Evolutionary conservation across 2,888 invertebrate species (phyloP), one percentile per base, ranked within the genome.

Genomic region (Piscicola geometra): DNA sequence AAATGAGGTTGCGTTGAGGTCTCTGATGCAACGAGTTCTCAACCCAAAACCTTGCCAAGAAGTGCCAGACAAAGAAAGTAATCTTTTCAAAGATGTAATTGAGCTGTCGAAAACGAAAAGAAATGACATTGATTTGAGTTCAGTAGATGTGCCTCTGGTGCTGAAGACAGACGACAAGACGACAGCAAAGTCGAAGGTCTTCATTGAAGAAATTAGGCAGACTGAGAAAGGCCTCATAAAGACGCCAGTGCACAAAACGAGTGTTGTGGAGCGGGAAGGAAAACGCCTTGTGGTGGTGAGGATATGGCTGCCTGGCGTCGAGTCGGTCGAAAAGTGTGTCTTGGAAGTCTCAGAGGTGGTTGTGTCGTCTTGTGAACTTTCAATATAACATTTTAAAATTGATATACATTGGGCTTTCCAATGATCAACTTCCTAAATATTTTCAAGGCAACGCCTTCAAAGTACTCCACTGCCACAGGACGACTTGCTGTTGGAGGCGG

Each of bases 271-370:
- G n/a, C 21, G 25, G 0, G 69, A 69, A 35, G 67, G 35, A n/a
- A 21, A 32, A 9, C 32, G 35, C 21, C 25, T 21, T 18, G 25
- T 69, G 25, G 3, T 2, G 3, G 25, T 69, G 47, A 69, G 30
- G 36, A 30, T 69, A 15, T 69, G 41, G 28, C 69, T 69, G 25
- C 69, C 69, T 41, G 69, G 69, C 21, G 47, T 69, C 5, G 21
- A 36, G 47, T 41, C 32, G 25, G 36, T 47, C 35, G 47, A 36
- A 9, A n/a, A 36, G 41, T 69, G 69, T 18, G 2, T 28, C 9
- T 30, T 69, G 35, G 69, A 69, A 41, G 69, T 69, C 21, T 69
- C 69, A 0, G 69, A 69, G 41, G 67, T 67, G 3, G n/a, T n/a
- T n/a, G n/a, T n/a, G n/a, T n/a, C n/a, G n/a, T n/a, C n/a, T n/a